These are phyloP conservation scores for Otocyon megalotis DNA, from an alignment of 2,113 vertebrate species.

Conservation along the genomic window DNA sequence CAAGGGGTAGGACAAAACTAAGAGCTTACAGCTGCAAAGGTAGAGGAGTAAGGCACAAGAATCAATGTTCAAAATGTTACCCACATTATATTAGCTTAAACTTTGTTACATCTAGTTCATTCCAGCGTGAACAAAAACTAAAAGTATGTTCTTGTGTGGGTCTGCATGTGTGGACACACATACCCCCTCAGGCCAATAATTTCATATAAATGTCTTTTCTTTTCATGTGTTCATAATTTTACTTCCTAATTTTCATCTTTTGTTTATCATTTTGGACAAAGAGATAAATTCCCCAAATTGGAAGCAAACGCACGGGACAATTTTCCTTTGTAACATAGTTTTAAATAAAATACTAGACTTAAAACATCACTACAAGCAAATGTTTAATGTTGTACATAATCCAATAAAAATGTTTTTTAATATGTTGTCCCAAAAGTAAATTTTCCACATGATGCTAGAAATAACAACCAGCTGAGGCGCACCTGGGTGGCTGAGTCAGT, in stretches of 20 bases:
- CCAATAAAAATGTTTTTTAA: not conserved
- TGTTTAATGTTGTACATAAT: not conserved
- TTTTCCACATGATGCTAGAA: not conserved
- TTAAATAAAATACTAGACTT: constrained; percentile 48
- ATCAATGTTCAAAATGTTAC: not conserved
- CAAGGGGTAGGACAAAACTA: not conserved
- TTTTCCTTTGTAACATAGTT: constrained; percentile 37
- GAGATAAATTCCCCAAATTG: not conserved
- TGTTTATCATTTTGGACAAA: constrained; percentile 41
- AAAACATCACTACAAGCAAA: not conserved
- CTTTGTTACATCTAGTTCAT: not conserved
- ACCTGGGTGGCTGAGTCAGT: not conserved
- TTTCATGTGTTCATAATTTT: constrained; percentile 6
- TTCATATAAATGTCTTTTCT: not conserved
- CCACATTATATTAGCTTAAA: not conserved
- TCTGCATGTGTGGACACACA: not conserved
- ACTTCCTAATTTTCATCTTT: constrained; percentile 12
- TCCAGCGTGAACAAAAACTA: not conserved
- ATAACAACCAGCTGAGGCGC: not conserved
- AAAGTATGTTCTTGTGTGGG: not conserved
- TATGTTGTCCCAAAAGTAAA: not conserved
- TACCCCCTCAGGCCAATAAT: not conserved
- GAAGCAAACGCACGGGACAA: not conserved
- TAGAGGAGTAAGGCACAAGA: not conserved
- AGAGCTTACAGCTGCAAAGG: not conserved